Percentiles rank a stretch among this genome's conserved stretches.
phyloP scores from a whole-genome alignment of 2,113 vertebrate species.

The Cebidichthys violaceus region DNA sequence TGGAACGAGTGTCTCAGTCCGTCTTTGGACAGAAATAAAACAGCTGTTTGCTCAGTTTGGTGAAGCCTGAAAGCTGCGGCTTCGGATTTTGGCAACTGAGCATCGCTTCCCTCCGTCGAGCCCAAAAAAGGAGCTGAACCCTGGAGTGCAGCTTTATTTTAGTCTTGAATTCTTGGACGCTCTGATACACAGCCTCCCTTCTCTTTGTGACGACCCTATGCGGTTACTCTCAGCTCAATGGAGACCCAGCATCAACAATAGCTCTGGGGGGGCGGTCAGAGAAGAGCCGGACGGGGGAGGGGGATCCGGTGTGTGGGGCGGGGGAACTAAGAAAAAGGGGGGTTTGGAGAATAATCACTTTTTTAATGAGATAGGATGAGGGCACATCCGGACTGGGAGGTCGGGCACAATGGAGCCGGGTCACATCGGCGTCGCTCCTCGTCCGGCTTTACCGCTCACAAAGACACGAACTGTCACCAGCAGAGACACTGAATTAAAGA shows the following conservation, averaged over 20 bases:
- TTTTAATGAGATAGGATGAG: conserved; percentile 80
- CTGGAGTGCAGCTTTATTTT: not conserved
- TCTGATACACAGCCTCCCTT: conserved; percentile 9
- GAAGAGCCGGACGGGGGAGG: conserved; percentile 35
- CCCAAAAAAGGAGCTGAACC: too few relatives aligned
- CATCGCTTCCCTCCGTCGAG: too few relatives aligned
- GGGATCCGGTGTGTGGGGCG: conserved; percentile 46
- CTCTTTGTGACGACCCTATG: conserved; percentile 25
- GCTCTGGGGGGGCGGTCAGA: conserved; percentile 53
- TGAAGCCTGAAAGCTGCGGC: too few relatives aligned
- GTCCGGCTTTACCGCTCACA: conserved; percentile 56
- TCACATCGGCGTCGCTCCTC: conserved; percentile 60
- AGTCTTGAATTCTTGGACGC: conserved; percentile 1
- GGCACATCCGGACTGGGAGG: conserved; percentile 67
- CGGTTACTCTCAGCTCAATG: conserved; percentile 63
- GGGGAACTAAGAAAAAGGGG: conserved; percentile 62
- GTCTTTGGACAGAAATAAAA: too few relatives aligned
- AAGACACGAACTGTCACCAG: conserved; percentile 2
- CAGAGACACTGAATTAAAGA: too few relatives aligned
- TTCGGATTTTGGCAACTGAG: too few relatives aligned
- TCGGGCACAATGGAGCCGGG: conserved; percentile 63
- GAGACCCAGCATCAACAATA: conserved; percentile 74
- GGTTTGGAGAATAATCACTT: conserved; percentile 56
- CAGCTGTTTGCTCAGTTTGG: too few relatives aligned
- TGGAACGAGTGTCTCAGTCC: too few relatives aligned